Evolutionary conservation across 2,113 vertebrate species (phyloP).

Genomic region (Oceanodroma tethys): DNA sequence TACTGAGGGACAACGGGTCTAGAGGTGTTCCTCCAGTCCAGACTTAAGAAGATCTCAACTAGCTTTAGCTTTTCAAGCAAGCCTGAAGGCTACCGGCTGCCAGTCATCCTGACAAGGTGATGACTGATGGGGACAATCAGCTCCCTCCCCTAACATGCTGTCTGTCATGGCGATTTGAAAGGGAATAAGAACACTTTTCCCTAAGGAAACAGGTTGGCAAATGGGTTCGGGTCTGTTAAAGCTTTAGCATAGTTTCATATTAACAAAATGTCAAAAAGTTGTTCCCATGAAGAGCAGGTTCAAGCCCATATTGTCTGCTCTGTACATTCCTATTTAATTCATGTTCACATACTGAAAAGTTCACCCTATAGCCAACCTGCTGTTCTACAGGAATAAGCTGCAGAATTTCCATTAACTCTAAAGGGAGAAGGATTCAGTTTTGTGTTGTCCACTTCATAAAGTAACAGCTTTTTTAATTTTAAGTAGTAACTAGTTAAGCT

Average conservation of each 20-base stretch:
- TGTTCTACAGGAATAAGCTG: background rate
- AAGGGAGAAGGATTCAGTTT: background rate
- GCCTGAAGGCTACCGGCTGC: constrained; percentile 33
- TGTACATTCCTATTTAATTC: background rate
- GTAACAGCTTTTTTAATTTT: background rate
- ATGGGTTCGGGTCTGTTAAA: constrained; percentile 5
- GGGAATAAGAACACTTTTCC: constrained; percentile 21
- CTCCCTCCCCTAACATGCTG: constrained; percentile 24
- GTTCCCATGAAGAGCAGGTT: background rate
- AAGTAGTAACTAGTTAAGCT: background rate
- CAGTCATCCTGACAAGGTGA: constrained; percentile 62
- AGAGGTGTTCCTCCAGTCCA: constrained; percentile 21
- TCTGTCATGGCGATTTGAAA: constrained; percentile 40
- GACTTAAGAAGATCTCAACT: background rate
- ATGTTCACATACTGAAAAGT: background rate
- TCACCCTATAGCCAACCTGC: background rate
- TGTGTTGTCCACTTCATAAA: background rate
- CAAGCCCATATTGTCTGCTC: background rate
- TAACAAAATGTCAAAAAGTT: background rate
- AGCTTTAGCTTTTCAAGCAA: background rate
- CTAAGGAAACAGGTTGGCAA: constrained; percentile 52
- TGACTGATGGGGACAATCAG: constrained; percentile 49
- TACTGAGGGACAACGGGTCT: background rate
- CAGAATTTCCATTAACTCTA: background rate
- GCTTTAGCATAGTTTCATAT: background rate